phyloP scores from a whole-genome alignment of 2,888 invertebrate species.

The Drosophila sordidapex region DNA sequence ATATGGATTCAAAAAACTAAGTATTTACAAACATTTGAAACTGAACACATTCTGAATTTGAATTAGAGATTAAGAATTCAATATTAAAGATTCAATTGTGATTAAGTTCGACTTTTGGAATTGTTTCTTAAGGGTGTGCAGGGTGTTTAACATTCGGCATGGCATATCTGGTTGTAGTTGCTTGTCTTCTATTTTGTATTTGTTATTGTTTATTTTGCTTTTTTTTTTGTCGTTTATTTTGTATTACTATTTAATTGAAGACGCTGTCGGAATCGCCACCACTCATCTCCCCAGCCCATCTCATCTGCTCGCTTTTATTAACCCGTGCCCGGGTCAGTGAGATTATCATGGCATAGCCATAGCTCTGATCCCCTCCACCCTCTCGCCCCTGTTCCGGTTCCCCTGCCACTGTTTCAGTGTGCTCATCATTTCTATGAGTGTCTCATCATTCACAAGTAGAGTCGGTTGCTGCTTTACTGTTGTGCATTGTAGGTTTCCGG shows the following conservation, averaged over 20 bases:
- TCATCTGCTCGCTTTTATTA: neutral
- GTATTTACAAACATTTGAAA: neutral
- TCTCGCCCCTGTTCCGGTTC: neutral
- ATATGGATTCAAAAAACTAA: neutral
- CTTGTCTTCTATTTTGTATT: neutral
- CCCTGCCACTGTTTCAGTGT: neutral
- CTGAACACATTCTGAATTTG: neutral
- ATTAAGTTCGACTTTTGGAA: neutral
- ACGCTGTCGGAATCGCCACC: constrained; percentile 39
- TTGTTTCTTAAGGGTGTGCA: neutral
- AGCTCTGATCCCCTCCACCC: neutral
- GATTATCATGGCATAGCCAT: constrained; percentile 58
- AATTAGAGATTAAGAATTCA: neutral
- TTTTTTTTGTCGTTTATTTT: constrained; percentile 58
- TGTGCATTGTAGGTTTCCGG: constrained; percentile 36
- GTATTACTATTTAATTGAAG: constrained; percentile 77
- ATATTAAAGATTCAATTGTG: neutral
- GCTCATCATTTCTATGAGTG: neutral
- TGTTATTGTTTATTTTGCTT: constrained; percentile 10
- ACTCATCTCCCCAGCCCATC: constrained; percentile 4
- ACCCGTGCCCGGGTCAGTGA: constrained; percentile 56
- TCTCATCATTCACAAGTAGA: constrained; percentile 19
- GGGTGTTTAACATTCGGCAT: constrained; percentile 1
- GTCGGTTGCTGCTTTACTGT: constrained; percentile 17
- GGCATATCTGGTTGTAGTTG: neutral